These are phyloP conservation scores for Orchestia grillus DNA, from an alignment of 1,140 invertebrate genomes.

Conservation along the genomic window DNA sequence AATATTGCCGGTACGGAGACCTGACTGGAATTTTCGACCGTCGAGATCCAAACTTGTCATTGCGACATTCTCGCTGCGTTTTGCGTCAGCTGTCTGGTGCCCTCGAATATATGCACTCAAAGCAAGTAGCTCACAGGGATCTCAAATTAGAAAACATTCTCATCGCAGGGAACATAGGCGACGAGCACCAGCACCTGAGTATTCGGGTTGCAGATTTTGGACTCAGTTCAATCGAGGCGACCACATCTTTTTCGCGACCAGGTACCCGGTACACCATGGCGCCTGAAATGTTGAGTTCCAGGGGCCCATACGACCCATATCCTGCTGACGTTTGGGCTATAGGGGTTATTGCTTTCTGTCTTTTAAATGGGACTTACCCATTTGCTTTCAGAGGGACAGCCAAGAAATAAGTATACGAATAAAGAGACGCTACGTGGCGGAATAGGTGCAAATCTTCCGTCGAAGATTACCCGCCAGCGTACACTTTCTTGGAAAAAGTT, in stretches of 20 bases:
- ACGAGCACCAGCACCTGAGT: slow-evolving; percentile 35
- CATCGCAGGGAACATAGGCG: slow-evolving; percentile 29
- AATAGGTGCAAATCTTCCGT: slow-evolving; percentile 20
- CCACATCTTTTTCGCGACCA: background rate
- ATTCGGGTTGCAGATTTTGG: slow-evolving; percentile 56
- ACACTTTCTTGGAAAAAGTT: slow-evolving; percentile 21
- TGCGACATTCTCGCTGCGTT: slow-evolving; percentile 26
- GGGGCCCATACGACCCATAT: slow-evolving; percentile 56
- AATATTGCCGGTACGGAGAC: slow-evolving; percentile 50
- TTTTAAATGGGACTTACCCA: slow-evolving; percentile 48
- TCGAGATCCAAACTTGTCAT: background rate
- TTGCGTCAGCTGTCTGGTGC: slow-evolving; percentile 28
- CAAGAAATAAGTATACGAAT: slow-evolving; percentile 19
- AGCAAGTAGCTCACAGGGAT: slow-evolving; percentile 56
- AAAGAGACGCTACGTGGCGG: slow-evolving; percentile 34
- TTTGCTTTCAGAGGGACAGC: slow-evolving; percentile 28
- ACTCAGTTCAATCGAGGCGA: slow-evolving; percentile 12
- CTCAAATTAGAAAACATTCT: slow-evolving; percentile 57
- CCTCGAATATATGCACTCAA: slow-evolving; percentile 47
- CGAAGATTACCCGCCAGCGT: slow-evolving; percentile 9
- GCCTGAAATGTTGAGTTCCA: slow-evolving; percentile 35
- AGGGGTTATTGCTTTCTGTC: slow-evolving; percentile 51
- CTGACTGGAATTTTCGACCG: slow-evolving; percentile 20
- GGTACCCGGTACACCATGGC: slow-evolving; percentile 58
- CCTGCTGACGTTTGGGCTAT: slow-evolving; percentile 54